phyloP scores from a whole-genome alignment of 1,140 invertebrate genomes.

The Drosophila sucinea region DNA sequence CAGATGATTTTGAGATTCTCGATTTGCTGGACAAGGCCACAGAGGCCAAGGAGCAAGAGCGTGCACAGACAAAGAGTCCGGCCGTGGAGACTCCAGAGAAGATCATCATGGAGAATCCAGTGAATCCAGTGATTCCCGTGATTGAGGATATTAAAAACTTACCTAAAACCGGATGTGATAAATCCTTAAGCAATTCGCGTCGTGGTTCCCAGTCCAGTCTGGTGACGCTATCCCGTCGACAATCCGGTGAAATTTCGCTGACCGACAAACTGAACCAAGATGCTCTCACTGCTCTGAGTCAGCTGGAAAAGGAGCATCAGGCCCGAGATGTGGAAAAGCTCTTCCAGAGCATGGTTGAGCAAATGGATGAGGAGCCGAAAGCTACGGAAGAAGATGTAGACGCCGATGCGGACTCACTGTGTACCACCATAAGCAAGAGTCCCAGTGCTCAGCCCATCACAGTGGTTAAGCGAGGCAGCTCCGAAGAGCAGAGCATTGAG shows the following conservation, averaged over 20 bases:
- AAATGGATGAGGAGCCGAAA: slow-evolving; percentile 36
- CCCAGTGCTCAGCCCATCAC: slow-evolving; percentile 72
- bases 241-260: slow-evolving; percentile 52
- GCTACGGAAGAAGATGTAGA: slow-evolving; percentile 40
- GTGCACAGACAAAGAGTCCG: slow-evolving; percentile 67
- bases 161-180: slow-evolving; percentile 76
- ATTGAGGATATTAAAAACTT: slow-evolving; percentile 74
- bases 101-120: background rate
- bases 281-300: slow-evolving; percentile 40
- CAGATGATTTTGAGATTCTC: slow-evolving; percentile 69
- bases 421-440: slow-evolving; percentile 79
- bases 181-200: slow-evolving; percentile 65
- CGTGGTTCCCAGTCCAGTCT: slow-evolving; percentile 70
- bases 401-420: slow-evolving; percentile 65
- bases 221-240: slow-evolving; percentile 42
- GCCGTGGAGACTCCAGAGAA: slow-evolving; percentile 4
- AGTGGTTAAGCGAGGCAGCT: slow-evolving; percentile 68
- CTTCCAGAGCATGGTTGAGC: slow-evolving; percentile 58
- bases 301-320: slow-evolving; percentile 43
- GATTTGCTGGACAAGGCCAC: slow-evolving; percentile 64
- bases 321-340: slow-evolving; percentile 46
- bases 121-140: background rate
- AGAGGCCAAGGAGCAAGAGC: slow-evolving; percentile 57
- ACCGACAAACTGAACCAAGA: slow-evolving; percentile 62
- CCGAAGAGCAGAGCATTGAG: slow-evolving; percentile 81